These are phyloP conservation scores for Tinamus major DNA, from an alignment of 2,797 vertebrate genomes.

Conservation along the genomic window DNA sequence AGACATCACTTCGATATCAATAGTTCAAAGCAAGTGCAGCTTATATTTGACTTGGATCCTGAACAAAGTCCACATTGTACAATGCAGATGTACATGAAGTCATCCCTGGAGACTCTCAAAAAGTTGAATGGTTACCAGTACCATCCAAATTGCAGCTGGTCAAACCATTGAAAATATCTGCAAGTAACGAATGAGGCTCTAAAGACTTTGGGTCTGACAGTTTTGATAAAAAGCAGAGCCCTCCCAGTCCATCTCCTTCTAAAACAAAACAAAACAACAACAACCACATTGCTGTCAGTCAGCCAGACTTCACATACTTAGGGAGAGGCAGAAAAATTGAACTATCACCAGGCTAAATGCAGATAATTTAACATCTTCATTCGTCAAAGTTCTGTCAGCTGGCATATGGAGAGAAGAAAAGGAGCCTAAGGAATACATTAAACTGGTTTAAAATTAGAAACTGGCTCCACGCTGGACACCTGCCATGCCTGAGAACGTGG, in stretches of 20 bases:
- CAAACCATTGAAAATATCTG: not conserved
- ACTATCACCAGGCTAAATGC: slow-evolving; percentile 34
- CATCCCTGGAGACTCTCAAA: not conserved
- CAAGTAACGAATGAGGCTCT: not conserved
- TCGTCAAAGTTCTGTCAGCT: slow-evolving; percentile 54
- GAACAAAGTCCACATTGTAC: not conserved
- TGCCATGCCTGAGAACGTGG: slow-evolving; percentile 22
- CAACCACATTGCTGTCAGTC: slow-evolving; percentile 17
- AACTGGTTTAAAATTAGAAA: slow-evolving; percentile 39
- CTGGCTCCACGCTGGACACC: slow-evolving; percentile 12
- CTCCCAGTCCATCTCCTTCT: not conserved
- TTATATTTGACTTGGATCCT: not conserved
- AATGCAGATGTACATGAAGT: not conserved
- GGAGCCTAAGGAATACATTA: slow-evolving; percentile 56
- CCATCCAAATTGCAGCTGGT: not conserved
- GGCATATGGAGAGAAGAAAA: not conserved
- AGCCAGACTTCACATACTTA: slow-evolving; percentile 41
- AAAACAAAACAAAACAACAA: not conserved
- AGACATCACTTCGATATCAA: not conserved
- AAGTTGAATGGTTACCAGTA: not conserved
- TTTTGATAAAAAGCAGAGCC: not conserved
- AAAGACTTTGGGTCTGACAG: not conserved
- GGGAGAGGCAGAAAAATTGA: slow-evolving; percentile 40
- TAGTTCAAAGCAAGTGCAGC: not conserved
- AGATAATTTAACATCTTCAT: slow-evolving; percentile 47